phyloP scores from a whole-genome alignment of 2,888 invertebrate species.

The Taphrorychus bicolor region DNA sequence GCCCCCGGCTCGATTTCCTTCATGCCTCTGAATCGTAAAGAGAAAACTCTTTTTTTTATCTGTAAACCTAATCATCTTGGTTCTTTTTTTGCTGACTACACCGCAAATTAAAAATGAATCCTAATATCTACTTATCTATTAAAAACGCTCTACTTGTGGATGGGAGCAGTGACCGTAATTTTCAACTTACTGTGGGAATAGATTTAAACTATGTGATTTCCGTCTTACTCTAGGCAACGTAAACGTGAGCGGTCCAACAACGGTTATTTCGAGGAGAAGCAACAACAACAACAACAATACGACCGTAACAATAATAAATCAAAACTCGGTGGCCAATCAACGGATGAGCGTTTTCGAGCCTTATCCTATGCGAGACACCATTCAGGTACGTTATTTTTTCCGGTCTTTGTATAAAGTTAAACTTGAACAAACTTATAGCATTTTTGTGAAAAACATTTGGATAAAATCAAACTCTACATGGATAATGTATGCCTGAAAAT shows the following conservation, averaged over 20 bases:
- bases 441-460: slow-evolving; percentile 94
- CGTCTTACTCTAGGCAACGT: slow-evolving; percentile 54
- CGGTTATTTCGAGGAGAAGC: slow-evolving; percentile 66
- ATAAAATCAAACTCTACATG: slow-evolving; percentile 91
- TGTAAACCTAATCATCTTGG: too few relatives aligned
- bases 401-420: too few relatives aligned
- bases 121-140: too few relatives aligned
- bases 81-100: too few relatives aligned
- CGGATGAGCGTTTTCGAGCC: slow-evolving; percentile 88
- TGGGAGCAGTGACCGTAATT: too few relatives aligned
- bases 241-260: slow-evolving; percentile 68
- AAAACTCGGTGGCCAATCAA: slow-evolving; percentile 56
- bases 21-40: too few relatives aligned
- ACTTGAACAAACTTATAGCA: slow-evolving; percentile 60
- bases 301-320: slow-evolving; percentile 75
- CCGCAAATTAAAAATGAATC: too few relatives aligned
- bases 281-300: slow-evolving; percentile 71
- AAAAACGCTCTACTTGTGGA: too few relatives aligned
- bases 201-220: neutral
- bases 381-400: slow-evolving; percentile 72
- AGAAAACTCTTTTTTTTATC: too few relatives aligned
- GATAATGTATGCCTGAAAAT: slow-evolving; percentile 82
- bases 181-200: too few relatives aligned
- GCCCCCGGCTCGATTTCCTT: too few relatives aligned
- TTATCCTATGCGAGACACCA: slow-evolving; percentile 89